A percentile compares a stretch with the other conserved stretches of the same genome.
Conservation (phyloP, 1,140 invertebrate species). For the Bombus impatiens region DNA sequence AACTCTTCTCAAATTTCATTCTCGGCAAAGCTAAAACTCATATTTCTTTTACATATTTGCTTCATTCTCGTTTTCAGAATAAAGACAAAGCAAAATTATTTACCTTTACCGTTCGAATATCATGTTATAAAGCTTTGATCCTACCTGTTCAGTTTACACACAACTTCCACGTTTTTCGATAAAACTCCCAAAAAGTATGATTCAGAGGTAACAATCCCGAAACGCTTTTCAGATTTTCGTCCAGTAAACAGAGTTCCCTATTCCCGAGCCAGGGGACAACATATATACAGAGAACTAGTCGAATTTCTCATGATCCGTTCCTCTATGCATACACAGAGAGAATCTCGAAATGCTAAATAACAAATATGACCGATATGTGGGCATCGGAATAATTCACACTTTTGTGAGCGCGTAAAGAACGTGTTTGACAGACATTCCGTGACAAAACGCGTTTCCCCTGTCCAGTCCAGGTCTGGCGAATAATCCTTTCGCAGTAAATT, state of each 20-base stretch:
- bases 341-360: not conserved
- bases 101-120: not conserved
- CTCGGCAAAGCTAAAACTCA: not conserved
- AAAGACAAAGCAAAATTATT: not conserved
- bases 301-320: not conserved
- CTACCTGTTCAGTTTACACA: not conserved
- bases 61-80: not conserved
- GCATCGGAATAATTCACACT: conserved; percentile 58
- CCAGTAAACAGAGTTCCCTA: not conserved
- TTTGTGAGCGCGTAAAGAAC: conserved; percentile 63
- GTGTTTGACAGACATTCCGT: conserved; percentile 67
- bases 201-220: not conserved
- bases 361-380: not conserved
- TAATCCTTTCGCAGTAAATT: conserved; percentile 79
- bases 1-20: not conserved
- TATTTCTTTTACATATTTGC: not conserved
- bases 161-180: not conserved
- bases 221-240: not conserved
- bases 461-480: conserved; percentile 48
- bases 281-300: no score
- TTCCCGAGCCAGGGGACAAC: not conserved
- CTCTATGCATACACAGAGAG: not conserved
- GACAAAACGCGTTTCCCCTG: conserved; percentile 56
- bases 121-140: no score
- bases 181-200: not conserved